Base-by-base conservation (phyloP, 2,888 invertebrate species). In the Stenichneumon culpator region DNA sequence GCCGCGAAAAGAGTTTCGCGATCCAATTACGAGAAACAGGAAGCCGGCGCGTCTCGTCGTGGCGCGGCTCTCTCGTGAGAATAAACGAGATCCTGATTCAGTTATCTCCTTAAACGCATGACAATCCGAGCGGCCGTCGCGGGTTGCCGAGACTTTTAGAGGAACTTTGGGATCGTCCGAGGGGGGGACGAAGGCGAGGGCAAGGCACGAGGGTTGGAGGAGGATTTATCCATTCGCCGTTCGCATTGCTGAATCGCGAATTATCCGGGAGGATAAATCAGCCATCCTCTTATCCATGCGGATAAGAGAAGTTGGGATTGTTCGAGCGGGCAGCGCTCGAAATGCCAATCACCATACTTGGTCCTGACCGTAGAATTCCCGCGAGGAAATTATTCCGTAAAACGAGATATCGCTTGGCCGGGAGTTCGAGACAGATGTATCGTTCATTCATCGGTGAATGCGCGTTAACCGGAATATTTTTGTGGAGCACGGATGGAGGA, bases 1-100 rank as follows among this genome's bases (percentile, higher is more conserved):
- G 60, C 44, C 50, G 74, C 22, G 22, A 68, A 81, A 90, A 90
- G 89, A 89, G 74, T 63, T 79, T 82, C 86, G 44, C 44, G 72
- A 84, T 89, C 88, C 90, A 90, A 91, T 91, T 91, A 91, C 88
- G 78, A 89, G 80, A 89, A 83, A 83, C 88, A 90, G 90, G 89
- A 91, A 90, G 84, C 83, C 83, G 69, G 82, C 69, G 54, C 32
- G 69, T 72, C 77, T 78, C 77, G 73, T 78, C 82, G 77, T 69
- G 82, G 82, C 69, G 54, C 84, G 44, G n/a, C 22, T 67, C 68
- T 36, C 54, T 44, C 73, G 68, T 60, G 50, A 28, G 75, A 85
- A 82, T 67, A 75, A 85, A 82, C 85, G 73, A 82, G 84, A 86
- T 85, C 87, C 89, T 87, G 89, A 91, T 91, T 90, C 88, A 90